phyloP scores from a whole-genome alignment of 2,888 invertebrate genomes.

The Epinotia bilunana region DNA sequence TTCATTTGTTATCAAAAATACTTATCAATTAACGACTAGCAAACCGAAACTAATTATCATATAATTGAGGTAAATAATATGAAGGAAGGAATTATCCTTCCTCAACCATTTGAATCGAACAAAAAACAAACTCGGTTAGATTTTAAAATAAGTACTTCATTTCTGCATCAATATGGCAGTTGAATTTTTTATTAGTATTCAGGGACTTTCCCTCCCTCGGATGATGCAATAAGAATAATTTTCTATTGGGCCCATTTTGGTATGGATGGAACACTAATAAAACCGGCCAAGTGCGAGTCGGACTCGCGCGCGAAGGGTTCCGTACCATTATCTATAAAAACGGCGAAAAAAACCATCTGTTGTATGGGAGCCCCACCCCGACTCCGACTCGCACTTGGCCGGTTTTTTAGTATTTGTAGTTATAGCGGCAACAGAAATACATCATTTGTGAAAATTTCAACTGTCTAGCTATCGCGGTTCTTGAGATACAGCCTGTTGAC shows the following conservation, averaged over 20 bases:
- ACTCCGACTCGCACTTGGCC: too few relatives aligned
- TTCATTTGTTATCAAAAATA: not conserved
- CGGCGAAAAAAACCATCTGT: too few relatives aligned
- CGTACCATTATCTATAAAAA: too few relatives aligned
- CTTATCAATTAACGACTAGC: not conserved
- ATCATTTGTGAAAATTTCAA: too few relatives aligned
- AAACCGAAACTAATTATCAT: not conserved
- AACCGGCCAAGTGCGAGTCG: too few relatives aligned
- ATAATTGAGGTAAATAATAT: not conserved
- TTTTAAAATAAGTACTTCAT: not conserved
- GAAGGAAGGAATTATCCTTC: slow-evolving; percentile 2
- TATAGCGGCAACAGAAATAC: too few relatives aligned
- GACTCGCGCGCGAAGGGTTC: too few relatives aligned
- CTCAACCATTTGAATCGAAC: not conserved
- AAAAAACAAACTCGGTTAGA: not conserved
- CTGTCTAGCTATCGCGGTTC: too few relatives aligned
- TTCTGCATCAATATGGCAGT: not conserved
- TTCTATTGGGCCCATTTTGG: too few relatives aligned
- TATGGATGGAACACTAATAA: not conserved
- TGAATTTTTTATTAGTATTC: not conserved
- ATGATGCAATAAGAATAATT: not conserved
- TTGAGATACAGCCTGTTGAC: too few relatives aligned
- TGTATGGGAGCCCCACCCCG: too few relatives aligned
- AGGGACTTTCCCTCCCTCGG: not conserved
- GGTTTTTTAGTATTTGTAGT: too few relatives aligned